A percentile compares a stretch with the other conserved stretches of the same genome.
Evolutionary conservation across 2,797 vertebrate species (phyloP).

Genomic region (Falco rusticolus): DNA sequence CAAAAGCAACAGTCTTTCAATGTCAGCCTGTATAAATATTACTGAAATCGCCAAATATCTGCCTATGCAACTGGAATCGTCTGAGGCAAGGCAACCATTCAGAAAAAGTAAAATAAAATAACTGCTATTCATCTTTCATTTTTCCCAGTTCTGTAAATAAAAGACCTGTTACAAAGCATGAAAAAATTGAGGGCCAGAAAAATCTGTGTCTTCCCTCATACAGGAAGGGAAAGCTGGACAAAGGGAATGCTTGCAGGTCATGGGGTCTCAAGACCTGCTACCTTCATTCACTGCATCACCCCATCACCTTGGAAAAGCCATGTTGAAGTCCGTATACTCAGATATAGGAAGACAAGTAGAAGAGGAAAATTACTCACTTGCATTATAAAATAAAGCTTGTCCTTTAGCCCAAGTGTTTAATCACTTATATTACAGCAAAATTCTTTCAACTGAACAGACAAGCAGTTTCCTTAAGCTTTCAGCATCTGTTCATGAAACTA

Average conservation of each 20-base stretch:
- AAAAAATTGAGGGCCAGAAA: not conserved
- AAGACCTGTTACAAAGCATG: not conserved
- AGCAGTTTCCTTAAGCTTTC: not conserved
- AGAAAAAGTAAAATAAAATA: not conserved
- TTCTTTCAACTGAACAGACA: not conserved
- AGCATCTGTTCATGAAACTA: not conserved
- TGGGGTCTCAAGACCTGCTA: not conserved
- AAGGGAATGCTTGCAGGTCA: not conserved
- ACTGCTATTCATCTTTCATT: not conserved
- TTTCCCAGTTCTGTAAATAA: not conserved
- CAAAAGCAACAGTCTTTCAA: conserved; percentile 33
- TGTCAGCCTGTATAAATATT: not conserved
- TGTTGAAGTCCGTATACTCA: not conserved
- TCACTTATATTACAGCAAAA: not conserved
- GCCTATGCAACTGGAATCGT: not conserved
- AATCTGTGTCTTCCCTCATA: not conserved
- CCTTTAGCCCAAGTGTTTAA: not conserved
- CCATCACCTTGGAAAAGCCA: not conserved
- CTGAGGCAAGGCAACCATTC: not conserved
- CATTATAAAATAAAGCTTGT: not conserved
- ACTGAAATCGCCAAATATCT: not conserved
- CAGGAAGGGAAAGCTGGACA: not conserved
- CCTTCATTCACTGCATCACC: not conserved
- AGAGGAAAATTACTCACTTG: not conserved
- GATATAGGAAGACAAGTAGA: not conserved